Conservation (phyloP, 2,797 vertebrate genomes). For the Bradypodion pumilum region DNA sequence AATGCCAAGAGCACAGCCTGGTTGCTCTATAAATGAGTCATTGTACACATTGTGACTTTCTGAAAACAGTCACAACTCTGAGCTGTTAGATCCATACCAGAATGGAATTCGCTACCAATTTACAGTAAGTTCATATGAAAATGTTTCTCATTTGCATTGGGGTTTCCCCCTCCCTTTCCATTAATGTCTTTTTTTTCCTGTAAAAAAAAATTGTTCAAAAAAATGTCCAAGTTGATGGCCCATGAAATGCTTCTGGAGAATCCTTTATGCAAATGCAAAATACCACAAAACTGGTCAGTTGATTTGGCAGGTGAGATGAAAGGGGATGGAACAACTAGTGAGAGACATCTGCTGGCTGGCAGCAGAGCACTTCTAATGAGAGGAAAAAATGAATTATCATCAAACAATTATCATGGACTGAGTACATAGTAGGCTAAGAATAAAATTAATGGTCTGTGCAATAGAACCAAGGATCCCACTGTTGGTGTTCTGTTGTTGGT, state of each 20-base stretch:
- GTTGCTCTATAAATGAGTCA: not conserved
- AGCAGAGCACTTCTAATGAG: not conserved
- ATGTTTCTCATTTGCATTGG: not conserved
- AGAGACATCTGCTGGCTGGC: slow-evolving; percentile 36
- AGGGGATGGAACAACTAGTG: slow-evolving; percentile 9
- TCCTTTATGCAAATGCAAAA: not conserved
- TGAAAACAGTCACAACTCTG: not conserved
- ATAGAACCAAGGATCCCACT: not conserved
- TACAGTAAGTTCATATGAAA: not conserved
- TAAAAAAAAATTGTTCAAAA: not conserved
- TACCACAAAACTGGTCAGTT: not conserved
- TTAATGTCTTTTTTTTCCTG: not conserved
- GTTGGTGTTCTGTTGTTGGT: too few species aligned
- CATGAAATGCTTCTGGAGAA: not conserved
- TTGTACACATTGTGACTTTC: not conserved
- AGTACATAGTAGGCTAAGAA: not conserved
- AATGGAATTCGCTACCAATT: not conserved
- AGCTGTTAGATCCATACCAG: not conserved
- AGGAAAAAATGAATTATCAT: not conserved
- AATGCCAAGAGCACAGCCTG: not conserved
- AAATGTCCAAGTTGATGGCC: not conserved
- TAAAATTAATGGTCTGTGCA: not conserved
- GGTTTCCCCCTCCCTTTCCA: not conserved
- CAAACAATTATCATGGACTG: not conserved
- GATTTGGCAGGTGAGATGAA: slow-evolving; percentile 18